Base-by-base conservation (phyloP, 2,888 invertebrate species). In the Tenthredo mesomela region DNA sequence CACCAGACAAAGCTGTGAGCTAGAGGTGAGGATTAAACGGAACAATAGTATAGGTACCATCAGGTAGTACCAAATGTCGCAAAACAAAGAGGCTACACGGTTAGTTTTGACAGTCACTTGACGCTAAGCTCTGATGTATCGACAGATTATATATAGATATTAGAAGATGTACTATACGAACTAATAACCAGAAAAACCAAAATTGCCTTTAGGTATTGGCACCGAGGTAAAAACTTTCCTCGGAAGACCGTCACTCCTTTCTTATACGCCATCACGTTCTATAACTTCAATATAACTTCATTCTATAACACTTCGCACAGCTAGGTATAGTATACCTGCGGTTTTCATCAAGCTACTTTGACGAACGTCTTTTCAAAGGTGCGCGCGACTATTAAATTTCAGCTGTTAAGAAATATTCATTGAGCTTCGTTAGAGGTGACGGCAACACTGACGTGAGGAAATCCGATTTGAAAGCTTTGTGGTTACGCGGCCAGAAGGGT, bases 381-480 rank as follows among this genome's bases (percentile, higher is more conserved):
- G 43, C 18, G 29, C n/a, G 43, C 18, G 50, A 54, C 77, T 54
- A 77, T 77, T 77, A 10, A 33, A 77, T 77, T 50, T 10, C 33
- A 77, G 21, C 18, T 33, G 54, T 77, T 54, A 54, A 50, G 77
- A 54, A 54, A 77, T 54, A 77, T 50, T 33, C 50, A 25, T 15
- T 33, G 18, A 77, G 29, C 77, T 77, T 77, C 54, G 77, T 77
- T 54, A 50, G n/a, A 50, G 29, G 77, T n/a, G 77, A 33, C 54
- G 77, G 15, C 7, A 15, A 50, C 33, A n/a, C 12, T 77, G 77
- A 77, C 54, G 77, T 77, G 33, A 54, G 50, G 18, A 54, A 77
- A 77, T 54, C 77, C 77, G 77, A 37, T 77, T 77, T 77, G 18
- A 33, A 50, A 50, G 77, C 77, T 77, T 77, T 54, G 77, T 25